These are phyloP conservation scores for Bufo gargarizans DNA, from an alignment of 2,113 vertebrate genomes.

Conservation along the genomic window DNA sequence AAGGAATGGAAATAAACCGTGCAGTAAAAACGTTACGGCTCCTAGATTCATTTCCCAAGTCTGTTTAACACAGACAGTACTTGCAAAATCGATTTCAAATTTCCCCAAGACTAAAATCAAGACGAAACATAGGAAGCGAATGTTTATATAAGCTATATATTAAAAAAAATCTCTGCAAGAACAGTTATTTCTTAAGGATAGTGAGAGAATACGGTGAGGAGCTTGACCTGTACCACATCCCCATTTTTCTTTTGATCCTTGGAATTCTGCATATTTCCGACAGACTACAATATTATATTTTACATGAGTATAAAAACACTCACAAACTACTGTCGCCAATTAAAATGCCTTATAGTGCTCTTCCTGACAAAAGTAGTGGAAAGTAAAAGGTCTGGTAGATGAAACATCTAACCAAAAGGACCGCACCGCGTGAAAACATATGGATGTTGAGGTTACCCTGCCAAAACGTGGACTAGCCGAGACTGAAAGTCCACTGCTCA, in stretches of 20 bases:
- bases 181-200: not conserved
- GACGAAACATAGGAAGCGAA: not conserved
- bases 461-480: too few relatives aligned
- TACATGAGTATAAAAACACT: not conserved
- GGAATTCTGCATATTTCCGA: not conserved
- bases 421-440: not conserved
- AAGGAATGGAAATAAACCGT: conserved; percentile 45
- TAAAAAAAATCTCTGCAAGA: not conserved
- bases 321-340: not conserved
- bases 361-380: not conserved
- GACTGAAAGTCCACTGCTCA: too few relatives aligned
- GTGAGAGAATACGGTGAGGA: not conserved
- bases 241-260: not conserved
- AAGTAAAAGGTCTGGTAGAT: not conserved
- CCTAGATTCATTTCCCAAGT: conserved; percentile 31
- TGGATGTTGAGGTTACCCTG: too few relatives aligned
- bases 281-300: not conserved
- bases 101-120: not conserved
- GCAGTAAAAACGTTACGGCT: conserved; percentile 33
- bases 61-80: not conserved
- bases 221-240: not conserved
- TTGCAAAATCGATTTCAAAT: conserved; percentile 10
- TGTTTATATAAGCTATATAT: not conserved
- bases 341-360: not conserved
- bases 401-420: not conserved